Base-by-base conservation (phyloP, 2,888 invertebrate species). In the Troides aeacus region DNA sequence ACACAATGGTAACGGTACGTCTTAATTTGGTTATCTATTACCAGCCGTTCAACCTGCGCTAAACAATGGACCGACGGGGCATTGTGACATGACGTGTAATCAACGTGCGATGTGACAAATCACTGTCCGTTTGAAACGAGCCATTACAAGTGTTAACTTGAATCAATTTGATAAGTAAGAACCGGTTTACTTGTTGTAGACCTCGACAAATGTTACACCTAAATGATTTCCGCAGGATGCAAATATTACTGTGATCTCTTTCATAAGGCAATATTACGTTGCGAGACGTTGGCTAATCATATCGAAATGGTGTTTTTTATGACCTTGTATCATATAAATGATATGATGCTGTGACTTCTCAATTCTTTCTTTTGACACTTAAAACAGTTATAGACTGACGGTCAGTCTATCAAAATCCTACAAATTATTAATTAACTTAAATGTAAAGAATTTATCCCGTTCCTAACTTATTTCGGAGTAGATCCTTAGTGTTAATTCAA, bases 1-100 rank as follows among this genome's bases (percentile, higher is more conserved):
- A 57, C 57, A 57, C 63, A 68, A 68, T 63, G 50, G 42, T 58
- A 68, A 68, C 62, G 63, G 68, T 62, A 68, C 10, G 2, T 63
- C 68, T 63, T 58, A 63, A 68, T 68, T 63, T 63, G 62, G 62
- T 23, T 58, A 17, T 58, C 42, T 58, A 63, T 68, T 63, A 58
- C 30, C 53, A 66, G 53, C 21, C 53, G 61, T 53, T 21, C 61
- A 50, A 66, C 42, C 57, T 63, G 62, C 23, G 18, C 56, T 30
- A 42, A 67, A 68, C 68, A 63, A 63, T 62, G 42, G 30, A 46
- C 18, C 15, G 30, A 7, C 42, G 39, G 17, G 57, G 18, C 46
- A 62, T 68, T 68, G 46, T 57, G 17, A 21, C 62, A 46, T 46
- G 62, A 23, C 62, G 30, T 23, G 23, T 62, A 18, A 62, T 62